Evolutionary conservation across 2,113 vertebrate species (phyloP).

Genomic region (Chaetodon trifascialis): DNA sequence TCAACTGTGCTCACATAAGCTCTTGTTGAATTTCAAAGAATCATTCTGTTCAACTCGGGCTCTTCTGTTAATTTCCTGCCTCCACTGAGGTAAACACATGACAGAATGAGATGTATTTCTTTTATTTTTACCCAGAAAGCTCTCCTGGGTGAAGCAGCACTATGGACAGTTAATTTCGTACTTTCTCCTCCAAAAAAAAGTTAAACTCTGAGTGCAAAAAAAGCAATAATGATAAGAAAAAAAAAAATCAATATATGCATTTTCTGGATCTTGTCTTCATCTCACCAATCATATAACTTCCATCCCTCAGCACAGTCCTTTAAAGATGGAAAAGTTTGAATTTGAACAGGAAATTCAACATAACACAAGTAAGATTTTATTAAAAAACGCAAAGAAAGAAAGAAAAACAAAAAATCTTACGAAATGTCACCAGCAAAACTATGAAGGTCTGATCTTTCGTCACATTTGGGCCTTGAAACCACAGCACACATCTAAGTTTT

Average conservation of each 20-base stretch:
- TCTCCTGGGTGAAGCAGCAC: not conserved
- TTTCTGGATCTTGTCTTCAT: not conserved
- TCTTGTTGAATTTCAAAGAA: conserved; percentile 3
- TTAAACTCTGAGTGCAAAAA: not conserved
- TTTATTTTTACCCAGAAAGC: not conserved
- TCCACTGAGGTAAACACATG: not conserved
- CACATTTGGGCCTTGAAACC: not conserved
- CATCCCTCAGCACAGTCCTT: not conserved
- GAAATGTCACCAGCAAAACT: too few relatives aligned
- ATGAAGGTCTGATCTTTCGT: too few relatives aligned
- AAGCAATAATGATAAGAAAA: not conserved
- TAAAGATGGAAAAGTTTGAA: not conserved
- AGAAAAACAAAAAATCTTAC: too few relatives aligned
- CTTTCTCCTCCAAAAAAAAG: not conserved
- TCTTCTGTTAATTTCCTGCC: not conserved
- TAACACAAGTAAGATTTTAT: not conserved
- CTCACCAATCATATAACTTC: not conserved
- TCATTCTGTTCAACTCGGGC: not conserved
- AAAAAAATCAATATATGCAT: too few relatives aligned
- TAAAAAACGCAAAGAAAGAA: too few relatives aligned
- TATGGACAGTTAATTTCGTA: not conserved
- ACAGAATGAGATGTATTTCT: not conserved
- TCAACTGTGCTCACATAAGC: conserved; percentile 24
- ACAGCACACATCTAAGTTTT: not conserved
- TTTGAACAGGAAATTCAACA: not conserved